These are phyloP conservation scores for Bimastos eiseni DNA, from an alignment of 2,888 invertebrate species.

Conservation along the genomic window DNA sequence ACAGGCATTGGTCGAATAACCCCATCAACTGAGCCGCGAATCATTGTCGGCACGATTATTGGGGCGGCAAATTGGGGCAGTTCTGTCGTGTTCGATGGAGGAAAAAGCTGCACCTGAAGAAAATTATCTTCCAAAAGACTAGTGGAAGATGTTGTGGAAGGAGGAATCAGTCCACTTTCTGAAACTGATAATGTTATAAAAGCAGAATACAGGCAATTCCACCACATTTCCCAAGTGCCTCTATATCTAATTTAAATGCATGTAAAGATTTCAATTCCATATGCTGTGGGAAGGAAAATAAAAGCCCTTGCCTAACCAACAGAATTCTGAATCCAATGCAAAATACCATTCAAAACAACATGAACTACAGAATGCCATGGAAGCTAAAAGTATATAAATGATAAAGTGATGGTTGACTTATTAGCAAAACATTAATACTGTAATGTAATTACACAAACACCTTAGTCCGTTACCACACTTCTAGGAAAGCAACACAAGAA, in stretches of 20 bases:
- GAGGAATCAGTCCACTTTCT: not conserved
- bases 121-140: not conserved
- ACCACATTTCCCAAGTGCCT: not conserved
- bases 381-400: too few relatives aligned
- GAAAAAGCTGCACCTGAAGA: slow-evolving; percentile 37
- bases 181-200: not conserved
- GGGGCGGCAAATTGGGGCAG: slow-evolving; percentile 43
- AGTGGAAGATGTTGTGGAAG: not conserved
- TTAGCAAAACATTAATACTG: too few relatives aligned
- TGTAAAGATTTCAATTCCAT: not conserved
- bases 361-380: too few relatives aligned
- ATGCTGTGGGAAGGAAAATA: not conserved
- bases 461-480: not conserved
- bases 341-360: not conserved
- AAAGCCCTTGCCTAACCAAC: not conserved
- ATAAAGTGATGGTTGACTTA: too few relatives aligned
- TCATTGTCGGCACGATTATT: slow-evolving; percentile 45
- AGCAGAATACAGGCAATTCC: not conserved
- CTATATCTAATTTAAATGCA: not conserved
- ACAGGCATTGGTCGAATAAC: slow-evolving; percentile 33
- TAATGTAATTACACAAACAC: too few relatives aligned
- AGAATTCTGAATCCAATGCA: not conserved
- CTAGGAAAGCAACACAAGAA: not conserved
- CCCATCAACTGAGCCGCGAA: slow-evolving; percentile 22
- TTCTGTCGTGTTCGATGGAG: slow-evolving; percentile 42